Evolutionary conservation across 2,888 invertebrate genomes (phyloP), one percentile per base, ranked within the genome.

Genomic region (Polyommatus icarus): DNA sequence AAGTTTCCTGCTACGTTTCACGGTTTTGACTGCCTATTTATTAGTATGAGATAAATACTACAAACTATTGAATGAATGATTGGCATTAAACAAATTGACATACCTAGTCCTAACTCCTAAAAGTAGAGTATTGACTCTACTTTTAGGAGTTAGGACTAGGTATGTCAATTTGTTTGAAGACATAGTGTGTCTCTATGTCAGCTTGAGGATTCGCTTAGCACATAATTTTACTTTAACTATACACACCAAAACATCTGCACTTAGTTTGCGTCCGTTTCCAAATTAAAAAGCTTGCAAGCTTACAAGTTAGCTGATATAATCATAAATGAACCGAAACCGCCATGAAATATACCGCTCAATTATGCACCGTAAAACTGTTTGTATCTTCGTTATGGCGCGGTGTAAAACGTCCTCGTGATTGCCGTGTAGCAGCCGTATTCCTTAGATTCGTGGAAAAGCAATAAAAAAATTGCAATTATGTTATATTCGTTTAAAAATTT

Each of bases 321-420:
- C 59, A 54, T 36, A 77, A 73, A 46, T 75, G 40, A 59, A 77
- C 57, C 40, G 20, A 32, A 72, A 78, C 76, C 8, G 40, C 73
- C 73, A 40, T 73, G 86, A 86, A 85, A 81, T 79, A 81, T 91
- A 93, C 91, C 90, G 88, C 89, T 86, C 91, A 93, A 94, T 94
- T 94, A 94, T 84, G 86, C 91, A 91, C 87, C 93, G 93, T 94
- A 94, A 94, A 94, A 93, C 90, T 89, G 90, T 88, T 90, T 89
- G 88, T 61, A 89, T 89, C 85, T 81, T 85, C 84, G 88, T 91
- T 88, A 92, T 91, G 86, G 88, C 86, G 91, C 83, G 88, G 89
- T 92, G 92, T 92, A 92, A 84, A 83, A 81, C 80, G 83, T 82
- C 81, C 78, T 88, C 88, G 89, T 88, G 87, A 87, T 85, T 85